These are phyloP conservation scores for Romanogobio albipinnatus DNA, from an alignment of 2,113 vertebrate genomes.

Conservation along the genomic window DNA sequence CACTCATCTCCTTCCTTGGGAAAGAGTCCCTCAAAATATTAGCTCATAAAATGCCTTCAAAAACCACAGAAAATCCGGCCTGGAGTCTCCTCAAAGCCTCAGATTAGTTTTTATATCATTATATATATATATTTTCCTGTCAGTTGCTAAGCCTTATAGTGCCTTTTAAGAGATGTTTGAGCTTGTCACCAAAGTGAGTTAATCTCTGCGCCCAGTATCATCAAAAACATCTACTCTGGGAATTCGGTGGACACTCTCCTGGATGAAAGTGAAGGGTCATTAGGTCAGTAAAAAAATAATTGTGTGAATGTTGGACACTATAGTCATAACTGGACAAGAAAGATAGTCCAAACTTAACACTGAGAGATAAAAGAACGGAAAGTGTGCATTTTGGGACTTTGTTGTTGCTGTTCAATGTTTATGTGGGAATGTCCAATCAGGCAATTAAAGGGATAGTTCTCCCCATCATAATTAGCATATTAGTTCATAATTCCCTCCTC, in stretches of 20 bases:
- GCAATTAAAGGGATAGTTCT: not conserved
- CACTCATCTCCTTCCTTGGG: not conserved
- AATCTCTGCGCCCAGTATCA: not conserved
- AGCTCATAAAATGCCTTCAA: slow-evolving; percentile 44
- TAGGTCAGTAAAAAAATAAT: not conserved
- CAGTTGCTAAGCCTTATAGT: slow-evolving; percentile 47
- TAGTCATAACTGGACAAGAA: not conserved
- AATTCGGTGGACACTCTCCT: slow-evolving; percentile 19
- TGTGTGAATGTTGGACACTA: not conserved
- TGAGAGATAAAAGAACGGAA: not conserved
- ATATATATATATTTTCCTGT: slow-evolving; percentile 52
- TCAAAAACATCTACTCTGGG: slow-evolving; percentile 6
- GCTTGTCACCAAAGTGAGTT: slow-evolving; percentile 27
- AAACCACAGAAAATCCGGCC: slow-evolving; percentile 31
- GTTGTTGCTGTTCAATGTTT: no score
- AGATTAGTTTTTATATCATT: slow-evolving; percentile 48
- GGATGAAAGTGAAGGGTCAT: not conserved
- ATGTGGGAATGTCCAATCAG: not conserved
- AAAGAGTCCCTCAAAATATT: slow-evolving; percentile 15
- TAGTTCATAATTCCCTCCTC: not conserved
- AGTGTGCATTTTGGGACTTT: not conserved
- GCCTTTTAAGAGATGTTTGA: slow-evolving; percentile 32
- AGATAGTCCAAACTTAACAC: not conserved
- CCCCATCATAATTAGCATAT: no score
- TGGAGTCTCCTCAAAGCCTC: slow-evolving; percentile 4